Percentiles rank a stretch among this genome's conserved stretches.
Evolutionary conservation across 1,140 invertebrate species (phyloP).

Genomic region (Leptinotarsa texana): DNA sequence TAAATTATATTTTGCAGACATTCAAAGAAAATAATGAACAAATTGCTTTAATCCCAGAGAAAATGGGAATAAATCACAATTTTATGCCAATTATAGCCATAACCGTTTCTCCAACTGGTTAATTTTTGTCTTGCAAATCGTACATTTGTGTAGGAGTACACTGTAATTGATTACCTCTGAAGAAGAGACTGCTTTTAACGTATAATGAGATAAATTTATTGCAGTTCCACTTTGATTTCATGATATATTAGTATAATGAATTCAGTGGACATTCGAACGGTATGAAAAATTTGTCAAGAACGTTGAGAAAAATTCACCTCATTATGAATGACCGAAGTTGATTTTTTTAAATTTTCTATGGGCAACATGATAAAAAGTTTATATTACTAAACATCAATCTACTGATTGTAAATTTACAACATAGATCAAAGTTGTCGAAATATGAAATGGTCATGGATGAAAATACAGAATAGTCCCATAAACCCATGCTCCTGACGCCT

Average conservation of each 20-base stretch:
- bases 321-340: too few relatives aligned
- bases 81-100: not conserved
- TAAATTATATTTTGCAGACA: not conserved
- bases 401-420: too few relatives aligned
- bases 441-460: too few relatives aligned
- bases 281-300: not conserved
- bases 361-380: too few relatives aligned
- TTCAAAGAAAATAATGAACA: not conserved
- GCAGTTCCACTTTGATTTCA: not conserved
- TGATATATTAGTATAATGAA: not conserved
- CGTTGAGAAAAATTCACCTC: too few relatives aligned
- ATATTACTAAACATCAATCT: too few relatives aligned
- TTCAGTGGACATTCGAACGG: not conserved
- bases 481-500: too few relatives aligned
- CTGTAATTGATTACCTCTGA: not conserved
- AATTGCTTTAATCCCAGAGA: not conserved
- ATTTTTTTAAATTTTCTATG: too few relatives aligned
- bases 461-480: too few relatives aligned
- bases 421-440: too few relatives aligned
- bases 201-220: not conserved
- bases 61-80: slow-evolving; percentile 1
- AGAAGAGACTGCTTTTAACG: not conserved
- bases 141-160: not conserved
- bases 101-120: not conserved
- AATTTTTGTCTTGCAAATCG: slow-evolving; percentile 1